These are phyloP conservation scores for Caranx melampygus DNA, from an alignment of 2,113 vertebrate species.

Conservation along the genomic window DNA sequence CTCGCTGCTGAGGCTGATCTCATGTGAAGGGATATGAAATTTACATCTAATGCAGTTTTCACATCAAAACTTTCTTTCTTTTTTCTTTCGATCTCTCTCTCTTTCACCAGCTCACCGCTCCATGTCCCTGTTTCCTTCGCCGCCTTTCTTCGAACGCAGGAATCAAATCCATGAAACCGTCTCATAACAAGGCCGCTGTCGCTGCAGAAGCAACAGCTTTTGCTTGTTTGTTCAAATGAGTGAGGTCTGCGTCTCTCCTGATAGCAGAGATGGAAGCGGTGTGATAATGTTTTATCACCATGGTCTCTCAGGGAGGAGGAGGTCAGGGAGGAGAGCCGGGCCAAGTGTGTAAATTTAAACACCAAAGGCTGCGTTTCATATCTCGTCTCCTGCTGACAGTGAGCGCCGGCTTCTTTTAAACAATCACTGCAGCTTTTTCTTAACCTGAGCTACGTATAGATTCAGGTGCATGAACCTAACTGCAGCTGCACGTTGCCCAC, in stretches of 20 bases:
- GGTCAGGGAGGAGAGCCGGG: background rate
- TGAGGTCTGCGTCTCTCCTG: background rate
- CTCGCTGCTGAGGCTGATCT: constrained; percentile 22
- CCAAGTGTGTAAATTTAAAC: background rate
- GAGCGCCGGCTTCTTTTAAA: background rate
- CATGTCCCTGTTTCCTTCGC: background rate
- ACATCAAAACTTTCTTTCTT: constrained; percentile 4
- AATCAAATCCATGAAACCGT: background rate
- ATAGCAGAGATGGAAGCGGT: background rate
- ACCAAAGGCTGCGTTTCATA: background rate
- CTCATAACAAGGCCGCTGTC: background rate
- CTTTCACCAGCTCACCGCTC: background rate
- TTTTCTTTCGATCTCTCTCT: background rate
- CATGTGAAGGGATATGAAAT: constrained; percentile 35
- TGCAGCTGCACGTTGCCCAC: background rate
- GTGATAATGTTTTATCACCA: background rate
- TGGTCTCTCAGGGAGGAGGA: background rate
- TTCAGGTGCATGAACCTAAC: background rate
- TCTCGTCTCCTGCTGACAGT: background rate
- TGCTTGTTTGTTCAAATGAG: too few species aligned
- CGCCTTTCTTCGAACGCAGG: too few species aligned
- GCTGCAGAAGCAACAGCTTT: background rate
- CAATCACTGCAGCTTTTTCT: background rate
- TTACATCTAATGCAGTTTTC: constrained; percentile 15
- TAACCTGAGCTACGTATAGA: background rate